phyloP scores from a whole-genome alignment of 2,797 vertebrate genomes.

The Aldrovandia affinis region DNA sequence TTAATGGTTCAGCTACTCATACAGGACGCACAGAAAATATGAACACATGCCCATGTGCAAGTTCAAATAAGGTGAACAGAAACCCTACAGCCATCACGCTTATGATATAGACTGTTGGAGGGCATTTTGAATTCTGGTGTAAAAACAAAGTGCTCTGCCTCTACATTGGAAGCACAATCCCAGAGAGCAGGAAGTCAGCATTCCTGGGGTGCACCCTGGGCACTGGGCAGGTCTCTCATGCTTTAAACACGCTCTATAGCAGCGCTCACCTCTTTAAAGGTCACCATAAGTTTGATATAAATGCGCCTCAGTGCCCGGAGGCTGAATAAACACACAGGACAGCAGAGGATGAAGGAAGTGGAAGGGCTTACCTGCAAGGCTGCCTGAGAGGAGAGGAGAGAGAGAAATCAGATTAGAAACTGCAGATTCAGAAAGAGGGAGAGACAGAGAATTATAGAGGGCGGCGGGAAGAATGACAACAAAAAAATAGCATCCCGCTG shows the following conservation, averaged over 20 bases:
- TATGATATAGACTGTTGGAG: background rate
- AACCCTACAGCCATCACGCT: background rate
- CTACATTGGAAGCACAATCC: no score
- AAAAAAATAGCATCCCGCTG: conserved; percentile 42
- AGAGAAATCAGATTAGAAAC: conserved; percentile 44
- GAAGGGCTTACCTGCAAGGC: conserved; percentile 85
- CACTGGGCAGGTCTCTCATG: background rate
- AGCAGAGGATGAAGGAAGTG: conserved; percentile 22
- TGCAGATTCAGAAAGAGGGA: conserved; percentile 37
- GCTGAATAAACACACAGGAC: conserved; percentile 13
- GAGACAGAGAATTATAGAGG: no score
- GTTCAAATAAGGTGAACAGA: background rate
- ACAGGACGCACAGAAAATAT: background rate
- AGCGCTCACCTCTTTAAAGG: background rate
- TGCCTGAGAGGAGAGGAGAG: conserved; percentile 70
- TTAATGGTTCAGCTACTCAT: background rate
- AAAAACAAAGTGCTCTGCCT: no score
- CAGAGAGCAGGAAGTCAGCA: background rate
- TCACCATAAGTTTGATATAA: background rate
- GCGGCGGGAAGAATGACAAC: conserved; percentile 42
- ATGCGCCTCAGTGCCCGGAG: conserved; percentile 18
- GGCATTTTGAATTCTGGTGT: no score
- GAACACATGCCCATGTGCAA: background rate
- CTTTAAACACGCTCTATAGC: no score
- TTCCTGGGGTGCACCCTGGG: background rate